These are phyloP conservation scores for Poecilobothrus nobilitatus DNA, from an alignment of 2,888 invertebrate species.

Conservation along the genomic window DNA sequence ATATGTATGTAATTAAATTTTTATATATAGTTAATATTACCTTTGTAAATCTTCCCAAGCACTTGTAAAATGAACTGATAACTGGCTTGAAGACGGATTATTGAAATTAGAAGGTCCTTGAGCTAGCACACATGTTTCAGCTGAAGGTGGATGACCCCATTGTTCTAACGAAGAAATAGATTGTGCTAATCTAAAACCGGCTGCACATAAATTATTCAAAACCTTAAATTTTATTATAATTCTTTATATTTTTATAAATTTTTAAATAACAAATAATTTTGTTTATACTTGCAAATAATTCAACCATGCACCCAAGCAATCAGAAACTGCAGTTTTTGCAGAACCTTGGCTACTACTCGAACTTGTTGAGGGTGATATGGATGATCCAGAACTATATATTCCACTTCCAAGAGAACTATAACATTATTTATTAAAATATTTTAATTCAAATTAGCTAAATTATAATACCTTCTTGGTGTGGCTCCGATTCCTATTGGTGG, in stretches of 20 bases:
- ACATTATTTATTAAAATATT: background rate
- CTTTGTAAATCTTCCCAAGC: constrained; percentile 55
- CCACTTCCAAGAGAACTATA: constrained; percentile 25
- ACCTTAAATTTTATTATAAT: constrained; percentile 40
- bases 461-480: constrained; percentile 26
- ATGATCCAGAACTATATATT: constrained; percentile 28
- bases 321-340: constrained; percentile 32
- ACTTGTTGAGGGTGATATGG: constrained; percentile 31
- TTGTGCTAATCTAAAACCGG: constrained; percentile 54
- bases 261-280: too few species aligned
- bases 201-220: constrained; percentile 54
- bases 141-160: constrained; percentile 30
- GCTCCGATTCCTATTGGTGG: constrained; percentile 20
- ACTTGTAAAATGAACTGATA: constrained; percentile 44
- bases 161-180: constrained; percentile 50
- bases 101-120: constrained; percentile 12
- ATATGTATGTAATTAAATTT: too few species aligned
- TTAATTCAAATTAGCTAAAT: background rate
- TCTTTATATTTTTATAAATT: too few species aligned
- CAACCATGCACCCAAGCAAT: constrained; percentile 35
- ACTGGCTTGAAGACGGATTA: constrained; percentile 10
- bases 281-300: constrained; percentile 31
- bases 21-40: background rate
- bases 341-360: constrained; percentile 31
- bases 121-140: constrained; percentile 8